Percentiles rank a stretch among this genome's conserved stretches.
Conservation (phyloP, 92 coral and sea anemone genomes). For the Umimayanthus chanpuru region DNA sequence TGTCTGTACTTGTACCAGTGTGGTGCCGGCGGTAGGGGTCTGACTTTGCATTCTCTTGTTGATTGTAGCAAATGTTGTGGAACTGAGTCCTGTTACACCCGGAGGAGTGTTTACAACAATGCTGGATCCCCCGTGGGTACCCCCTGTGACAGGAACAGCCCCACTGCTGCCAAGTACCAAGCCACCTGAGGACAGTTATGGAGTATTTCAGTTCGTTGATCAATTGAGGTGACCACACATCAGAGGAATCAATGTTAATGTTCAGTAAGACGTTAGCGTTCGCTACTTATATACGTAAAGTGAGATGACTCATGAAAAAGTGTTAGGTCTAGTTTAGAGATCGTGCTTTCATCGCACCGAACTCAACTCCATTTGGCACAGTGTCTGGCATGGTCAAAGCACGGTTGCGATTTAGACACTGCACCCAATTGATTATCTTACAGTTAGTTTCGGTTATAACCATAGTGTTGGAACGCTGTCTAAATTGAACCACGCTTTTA, state of each 20-base stretch:
- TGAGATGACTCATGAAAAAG: no score
- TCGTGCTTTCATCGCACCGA: no score
- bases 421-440: no score
- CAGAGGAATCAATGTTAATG: not conserved
- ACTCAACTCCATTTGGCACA: no score
- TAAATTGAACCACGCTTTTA: no score
- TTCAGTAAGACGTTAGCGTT: not conserved
- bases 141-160: slow-evolving; percentile 62
- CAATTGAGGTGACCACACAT: not conserved
- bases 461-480: no score
- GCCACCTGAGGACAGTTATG: slow-evolving; percentile 27
- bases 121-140: slow-evolving; percentile 71
- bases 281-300: no score
- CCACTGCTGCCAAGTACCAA: slow-evolving; percentile 68
- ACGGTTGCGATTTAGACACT: no score
- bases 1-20: slow-evolving; percentile 70
- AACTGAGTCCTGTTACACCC: slow-evolving; percentile 75
- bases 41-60: slow-evolving; percentile 93
- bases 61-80: slow-evolving; percentile 86
- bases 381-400: no score
- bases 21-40: slow-evolving; percentile 54
- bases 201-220: not conserved
- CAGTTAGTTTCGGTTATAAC: no score
- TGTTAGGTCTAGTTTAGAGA: no score
- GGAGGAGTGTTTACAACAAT: slow-evolving; percentile 94